Conservation (phyloP, 2,113 vertebrate species). For the Abramis brama region DNA sequence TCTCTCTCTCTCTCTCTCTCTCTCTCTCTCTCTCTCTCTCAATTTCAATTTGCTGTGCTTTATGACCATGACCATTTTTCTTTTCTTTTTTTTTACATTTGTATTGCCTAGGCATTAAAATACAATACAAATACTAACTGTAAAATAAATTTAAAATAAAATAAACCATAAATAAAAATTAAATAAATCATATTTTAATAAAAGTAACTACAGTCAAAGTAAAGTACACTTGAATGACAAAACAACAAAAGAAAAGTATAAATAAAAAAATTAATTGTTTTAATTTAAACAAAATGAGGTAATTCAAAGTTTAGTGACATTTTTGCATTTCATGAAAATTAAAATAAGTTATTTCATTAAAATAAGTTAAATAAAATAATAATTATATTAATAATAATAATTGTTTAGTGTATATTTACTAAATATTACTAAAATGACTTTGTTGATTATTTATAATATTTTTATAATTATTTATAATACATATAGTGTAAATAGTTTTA, state of each 20-base stretch:
- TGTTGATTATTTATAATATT: too few relatives aligned
- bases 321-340: background rate
- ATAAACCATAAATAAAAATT: too few relatives aligned
- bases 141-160: too few relatives aligned
- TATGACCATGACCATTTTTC: background rate
- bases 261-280: background rate
- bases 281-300: background rate
- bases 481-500: too few relatives aligned
- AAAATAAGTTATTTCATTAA: too few relatives aligned
- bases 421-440: too few relatives aligned
- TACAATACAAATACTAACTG: background rate
- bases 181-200: background rate
- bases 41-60: slow-evolving; percentile 22
- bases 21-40: too few relatives aligned
- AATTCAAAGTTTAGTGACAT: background rate
- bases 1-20: too few relatives aligned
- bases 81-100: background rate
- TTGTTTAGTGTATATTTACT: too few relatives aligned
- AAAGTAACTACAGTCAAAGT: background rate
- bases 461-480: too few relatives aligned
- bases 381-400: too few relatives aligned
- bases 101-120: background rate
- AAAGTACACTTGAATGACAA: background rate
- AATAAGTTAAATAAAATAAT: background rate
- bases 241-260: background rate